Evolutionary conservation across 2,888 invertebrate genomes (phyloP), one percentile per base, ranked within the genome.

Genomic region (Sinhomidia bicolor): DNA sequence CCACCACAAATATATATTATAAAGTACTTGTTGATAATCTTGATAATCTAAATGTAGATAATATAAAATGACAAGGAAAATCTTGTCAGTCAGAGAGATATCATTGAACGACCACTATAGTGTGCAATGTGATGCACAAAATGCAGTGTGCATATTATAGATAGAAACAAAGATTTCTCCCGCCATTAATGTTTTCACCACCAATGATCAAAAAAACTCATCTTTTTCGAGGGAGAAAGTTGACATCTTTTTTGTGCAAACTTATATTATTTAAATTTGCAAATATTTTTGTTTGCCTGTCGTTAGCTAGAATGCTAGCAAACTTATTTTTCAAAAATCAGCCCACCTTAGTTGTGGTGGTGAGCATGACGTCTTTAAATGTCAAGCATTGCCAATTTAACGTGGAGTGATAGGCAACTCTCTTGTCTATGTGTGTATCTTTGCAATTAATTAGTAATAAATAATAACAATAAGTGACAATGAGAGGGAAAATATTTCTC

Each of bases 381-480:
- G 78, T 78, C 78, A 78, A 54, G 54, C 36, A 51, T 41, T 44
- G 26, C 5, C 26, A 12, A n/a, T 14, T 0, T 47, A 76, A 32
- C 78, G 78, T 57, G 78, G 78, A 78, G 17, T 54, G 76, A 26
- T n/a, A 36, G n/a, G n/a, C n/a, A n/a, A 57, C 36, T 57, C 17
- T 54, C 14, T n/a, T 76, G 17, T 76, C 29, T 76, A 76, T 20
- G 36, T 5, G 36, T 7, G 36, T 74, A 6, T 51, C 4, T 51
- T 74, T 9, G 26, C 57, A 78, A 78, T 78, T 78, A 78, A 80
- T 80, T 60, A 80, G 26, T 80, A 68, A 20, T 68, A 68, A 68
- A 68, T 17, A 82, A 51, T 68, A 82, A 68, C 51, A 82, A 68
- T 82, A 68, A 82, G 47, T 51, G 82, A 68, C 68, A 82, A 82